phyloP scores from a whole-genome alignment of 2,888 invertebrate genomes.

The Schizotus pectinicornis region DNA sequence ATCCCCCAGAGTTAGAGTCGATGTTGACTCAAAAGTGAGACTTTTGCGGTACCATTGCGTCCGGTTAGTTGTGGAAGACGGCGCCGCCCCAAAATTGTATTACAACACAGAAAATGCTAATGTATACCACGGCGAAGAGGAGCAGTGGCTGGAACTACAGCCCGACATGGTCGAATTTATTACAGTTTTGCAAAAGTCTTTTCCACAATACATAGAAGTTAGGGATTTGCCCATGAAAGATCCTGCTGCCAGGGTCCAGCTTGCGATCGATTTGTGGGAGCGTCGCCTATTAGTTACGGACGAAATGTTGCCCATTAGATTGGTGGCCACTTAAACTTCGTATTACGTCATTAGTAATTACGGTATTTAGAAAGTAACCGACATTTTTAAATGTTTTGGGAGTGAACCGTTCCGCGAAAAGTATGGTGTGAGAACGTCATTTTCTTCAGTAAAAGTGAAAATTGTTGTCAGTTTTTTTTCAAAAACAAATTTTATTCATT shows the following conservation, averaged over 20 bases:
- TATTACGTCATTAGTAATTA: too few species aligned
- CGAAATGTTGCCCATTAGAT: conserved; percentile 48
- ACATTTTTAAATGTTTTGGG: too few species aligned
- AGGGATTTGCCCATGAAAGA: conserved; percentile 72
- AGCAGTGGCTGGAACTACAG: conserved; percentile 77
- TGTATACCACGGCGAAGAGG: conserved; percentile 83
- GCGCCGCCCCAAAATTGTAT: conserved; percentile 70
- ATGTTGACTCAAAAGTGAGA: conserved; percentile 66
- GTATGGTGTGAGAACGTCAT: too few species aligned
- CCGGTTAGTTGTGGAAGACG: conserved; percentile 70
- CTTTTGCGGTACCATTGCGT: conserved; percentile 64
- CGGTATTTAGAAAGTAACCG: too few species aligned
- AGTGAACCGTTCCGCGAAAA: too few species aligned
- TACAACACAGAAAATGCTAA: conserved; percentile 85
- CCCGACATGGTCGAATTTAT: conserved; percentile 72
- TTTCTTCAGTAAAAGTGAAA: too few species aligned
- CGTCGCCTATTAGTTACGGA: conserved; percentile 79
- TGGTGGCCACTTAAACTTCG: too few species aligned
- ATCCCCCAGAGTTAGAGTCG: conserved; percentile 69
- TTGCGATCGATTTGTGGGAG: conserved; percentile 82
- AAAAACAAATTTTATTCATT: too few species aligned
- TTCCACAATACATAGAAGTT: conserved; percentile 79
- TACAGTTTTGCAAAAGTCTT: conserved; percentile 72
- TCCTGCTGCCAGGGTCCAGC: conserved; percentile 69
- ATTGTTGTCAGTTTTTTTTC: too few species aligned